Evolutionary conservation across 2,797 vertebrate genomes (phyloP), one percentile per base, ranked within the genome.

Genomic region (Lacerta bilineata): DNA sequence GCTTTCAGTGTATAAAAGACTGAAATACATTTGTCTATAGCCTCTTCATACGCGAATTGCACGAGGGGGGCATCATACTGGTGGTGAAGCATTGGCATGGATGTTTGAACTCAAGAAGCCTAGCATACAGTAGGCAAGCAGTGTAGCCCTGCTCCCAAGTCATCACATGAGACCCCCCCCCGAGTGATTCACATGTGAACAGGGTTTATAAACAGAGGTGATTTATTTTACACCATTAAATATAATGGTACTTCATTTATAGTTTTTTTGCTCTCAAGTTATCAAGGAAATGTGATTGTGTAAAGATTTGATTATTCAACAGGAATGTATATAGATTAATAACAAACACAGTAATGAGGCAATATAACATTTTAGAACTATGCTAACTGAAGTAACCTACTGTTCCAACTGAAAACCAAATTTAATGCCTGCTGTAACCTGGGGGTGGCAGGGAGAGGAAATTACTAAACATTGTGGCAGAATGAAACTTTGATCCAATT

Each of bases 271-370:
- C 59, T 88, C 81, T 29, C 33, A 66, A 11, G 85, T 78, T 74
- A 79, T 68, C 27, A 72, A 88, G 43, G 80, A 93, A 87, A 89
- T 80, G 61, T 46, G 74, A 89, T 90, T 88, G 27, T 8, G 86
- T 15, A 39, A 17, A 2, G 78, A 5, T 72, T 27, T 80, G 80
- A 59, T 1, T 39, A 79, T 8, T 64, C 41, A 68, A 87, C 3
- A 91, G 90, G 87, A 93, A 93, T 94, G 90, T 86, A 84, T 55
- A 91, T 55, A 66, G 27, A 61, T 82, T 33, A 92, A 89, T 7
- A 78, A 55, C 72, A 86, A 7, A 36, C 77, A 89, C 55, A 83
- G 20, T 59, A 77, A 41, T 29, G 9, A 3, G n/a, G 4, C 29
- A 64, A 13, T 29, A 75, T n/a, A 39, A 36, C 1, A 66, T 76